Evolutionary conservation across 2,888 invertebrate species (phyloP).

Genomic region (Saturnia japonica): DNA sequence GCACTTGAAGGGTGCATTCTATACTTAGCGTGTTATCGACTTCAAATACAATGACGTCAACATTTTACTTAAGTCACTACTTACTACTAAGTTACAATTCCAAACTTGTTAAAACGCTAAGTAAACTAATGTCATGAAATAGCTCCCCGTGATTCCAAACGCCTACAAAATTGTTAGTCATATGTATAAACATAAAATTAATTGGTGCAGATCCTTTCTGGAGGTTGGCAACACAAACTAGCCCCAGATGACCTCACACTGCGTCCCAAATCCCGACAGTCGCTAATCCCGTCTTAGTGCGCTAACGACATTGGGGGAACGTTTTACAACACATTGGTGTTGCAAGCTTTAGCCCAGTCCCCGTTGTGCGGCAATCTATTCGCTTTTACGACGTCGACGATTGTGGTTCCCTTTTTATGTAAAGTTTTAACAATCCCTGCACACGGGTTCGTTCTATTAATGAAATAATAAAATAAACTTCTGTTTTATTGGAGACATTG

Average conservation of each 20-base stretch:
- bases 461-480: too few species aligned
- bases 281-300: neutral
- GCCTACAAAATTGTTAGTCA: too few species aligned
- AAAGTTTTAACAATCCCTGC: neutral
- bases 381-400: neutral
- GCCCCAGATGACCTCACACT: neutral
- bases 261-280: neutral
- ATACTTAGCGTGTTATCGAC: too few species aligned
- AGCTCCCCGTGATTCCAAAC: too few species aligned
- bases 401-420: neutral
- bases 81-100: too few species aligned
- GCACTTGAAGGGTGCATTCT: too few species aligned
- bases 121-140: too few species aligned
- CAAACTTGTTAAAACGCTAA: too few species aligned
- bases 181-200: neutral
- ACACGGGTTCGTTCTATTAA: too few species aligned
- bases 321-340: neutral
- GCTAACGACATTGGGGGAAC: neutral
- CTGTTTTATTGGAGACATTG: too few species aligned
- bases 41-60: too few species aligned
- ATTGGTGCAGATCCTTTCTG: neutral
- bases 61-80: too few species aligned
- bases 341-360: neutral
- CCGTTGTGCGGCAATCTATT: neutral
- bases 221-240: neutral